Percentiles rank a stretch among this genome's conserved stretches.
Evolutionary conservation across 1,140 invertebrate species (phyloP).

Genomic region (Trypoxylus dichotomus): DNA sequence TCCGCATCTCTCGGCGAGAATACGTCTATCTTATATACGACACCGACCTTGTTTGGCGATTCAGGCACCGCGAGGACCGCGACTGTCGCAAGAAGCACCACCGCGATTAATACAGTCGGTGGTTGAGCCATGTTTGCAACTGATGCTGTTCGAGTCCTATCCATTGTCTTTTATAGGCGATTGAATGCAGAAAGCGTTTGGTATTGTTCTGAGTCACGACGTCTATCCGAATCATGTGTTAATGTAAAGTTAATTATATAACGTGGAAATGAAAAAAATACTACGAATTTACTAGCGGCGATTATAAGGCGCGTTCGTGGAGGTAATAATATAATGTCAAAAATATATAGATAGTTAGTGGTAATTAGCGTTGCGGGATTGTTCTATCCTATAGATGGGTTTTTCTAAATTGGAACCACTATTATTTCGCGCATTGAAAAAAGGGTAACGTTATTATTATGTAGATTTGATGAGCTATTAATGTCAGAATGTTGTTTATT

Average conservation of each 20-base stretch:
- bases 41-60: neutral
- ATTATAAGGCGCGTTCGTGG: neutral
- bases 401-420: neutral
- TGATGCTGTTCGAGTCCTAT: neutral
- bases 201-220: neutral
- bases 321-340: neutral
- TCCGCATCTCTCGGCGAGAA: neutral
- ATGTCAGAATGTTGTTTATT: no score
- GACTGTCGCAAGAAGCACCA: constrained; percentile 12
- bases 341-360: neutral
- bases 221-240: neutral
- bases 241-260: neutral
- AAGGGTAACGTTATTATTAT: neutral
- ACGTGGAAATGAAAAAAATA: neutral
- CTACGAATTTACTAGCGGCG: neutral
- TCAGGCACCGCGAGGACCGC: neutral
- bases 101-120: neutral
- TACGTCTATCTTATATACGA: neutral
- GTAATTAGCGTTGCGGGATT: no score
- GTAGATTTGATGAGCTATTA: no score
- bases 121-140: neutral
- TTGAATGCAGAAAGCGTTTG: neutral
- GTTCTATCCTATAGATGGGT: neutral
- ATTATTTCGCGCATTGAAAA: neutral
- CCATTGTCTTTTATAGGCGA: constrained; percentile 9